A percentile compares a stretch with the other conserved stretches of the same genome.
These are phyloP conservation scores for Meta bourneti DNA, from an alignment of 2,888 invertebrate genomes.

Conservation along the genomic window DNA sequence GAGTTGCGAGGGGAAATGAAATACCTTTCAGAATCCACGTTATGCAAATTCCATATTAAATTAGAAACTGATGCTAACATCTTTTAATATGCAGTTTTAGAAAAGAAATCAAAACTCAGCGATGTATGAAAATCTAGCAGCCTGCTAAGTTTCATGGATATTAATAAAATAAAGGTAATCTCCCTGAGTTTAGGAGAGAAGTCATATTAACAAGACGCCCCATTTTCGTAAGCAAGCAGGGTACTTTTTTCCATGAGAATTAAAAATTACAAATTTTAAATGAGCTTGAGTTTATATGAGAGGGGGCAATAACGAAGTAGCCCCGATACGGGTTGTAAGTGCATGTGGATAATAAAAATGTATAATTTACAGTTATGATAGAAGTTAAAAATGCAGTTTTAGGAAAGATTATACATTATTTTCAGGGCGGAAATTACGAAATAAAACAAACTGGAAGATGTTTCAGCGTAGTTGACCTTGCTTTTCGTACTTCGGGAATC, in stretches of 20 bases:
- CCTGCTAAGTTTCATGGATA: neutral
- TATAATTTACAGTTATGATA: neutral
- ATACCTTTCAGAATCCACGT: neutral
- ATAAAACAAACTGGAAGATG: neutral
- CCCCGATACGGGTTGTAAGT: neutral
- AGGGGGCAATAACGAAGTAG: neutral
- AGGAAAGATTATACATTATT: neutral
- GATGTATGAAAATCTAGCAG: neutral
- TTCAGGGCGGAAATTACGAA: neutral
- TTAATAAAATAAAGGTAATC: neutral
- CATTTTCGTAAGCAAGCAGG: neutral
- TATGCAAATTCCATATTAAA: neutral
- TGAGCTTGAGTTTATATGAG: neutral
- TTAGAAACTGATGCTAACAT: neutral
- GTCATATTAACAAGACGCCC: neutral
- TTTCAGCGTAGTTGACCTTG: too few species aligned
- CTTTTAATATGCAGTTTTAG: neutral
- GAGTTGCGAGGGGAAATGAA: neutral
- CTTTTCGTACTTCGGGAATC: too few species aligned
- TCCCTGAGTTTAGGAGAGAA: neutral
- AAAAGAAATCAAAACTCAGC: neutral
- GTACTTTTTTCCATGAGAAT: neutral
- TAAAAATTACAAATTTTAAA: neutral
- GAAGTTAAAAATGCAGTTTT: neutral
- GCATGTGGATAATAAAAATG: neutral